Evolutionary conservation across 2,888 invertebrate genomes (phyloP).

Genomic region (Pyrocoelia pectoralis): DNA sequence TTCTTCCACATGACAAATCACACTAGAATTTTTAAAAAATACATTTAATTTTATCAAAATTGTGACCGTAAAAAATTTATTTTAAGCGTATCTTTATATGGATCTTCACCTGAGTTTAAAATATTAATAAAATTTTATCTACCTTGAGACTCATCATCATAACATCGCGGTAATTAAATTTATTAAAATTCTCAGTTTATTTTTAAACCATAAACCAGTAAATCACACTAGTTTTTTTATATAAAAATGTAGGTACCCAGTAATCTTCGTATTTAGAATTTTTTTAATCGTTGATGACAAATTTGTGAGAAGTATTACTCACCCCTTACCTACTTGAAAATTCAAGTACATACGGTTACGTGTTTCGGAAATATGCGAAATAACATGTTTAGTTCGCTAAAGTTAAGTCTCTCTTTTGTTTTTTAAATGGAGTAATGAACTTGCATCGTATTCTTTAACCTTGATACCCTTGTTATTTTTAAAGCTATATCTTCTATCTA

Average conservation of each 20-base stretch:
- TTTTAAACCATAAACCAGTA: background rate
- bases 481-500: background rate
- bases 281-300: background rate
- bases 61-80: background rate
- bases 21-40: background rate
- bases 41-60: background rate
- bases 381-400: background rate
- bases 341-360: background rate
- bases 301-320: background rate
- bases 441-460: constrained; percentile 9
- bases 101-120: constrained; percentile 5
- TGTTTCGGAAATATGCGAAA: background rate
- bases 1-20: no score
- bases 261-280: no score
- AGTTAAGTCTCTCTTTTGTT: background rate
- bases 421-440: constrained; percentile 8
- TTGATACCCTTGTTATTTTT: constrained; percentile 4
- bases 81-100: background rate
- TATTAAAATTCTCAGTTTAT: background rate
- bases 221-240: background rate
- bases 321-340: background rate
- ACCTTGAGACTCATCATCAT: background rate
- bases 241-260: no score
- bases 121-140: constrained; percentile 4
- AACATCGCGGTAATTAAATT: background rate